Evolutionary conservation across 2,113 vertebrate genomes (phyloP).

Genomic region (Orcinus orca): DNA sequence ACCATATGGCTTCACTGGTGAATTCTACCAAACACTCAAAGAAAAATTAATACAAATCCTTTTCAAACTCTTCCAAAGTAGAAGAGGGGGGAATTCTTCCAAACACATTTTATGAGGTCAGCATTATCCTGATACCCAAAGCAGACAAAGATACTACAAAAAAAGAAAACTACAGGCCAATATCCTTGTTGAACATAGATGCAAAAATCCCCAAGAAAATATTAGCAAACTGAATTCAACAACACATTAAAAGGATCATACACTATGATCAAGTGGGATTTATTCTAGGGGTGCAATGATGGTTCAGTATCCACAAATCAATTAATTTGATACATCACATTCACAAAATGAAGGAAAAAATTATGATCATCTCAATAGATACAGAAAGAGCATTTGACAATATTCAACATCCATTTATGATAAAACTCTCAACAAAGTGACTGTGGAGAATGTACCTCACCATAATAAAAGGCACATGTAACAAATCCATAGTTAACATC

Average conservation of each 20-base stretch:
- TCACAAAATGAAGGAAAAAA: not conserved
- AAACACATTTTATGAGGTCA: not conserved
- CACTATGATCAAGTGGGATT: not conserved
- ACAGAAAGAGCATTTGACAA: not conserved
- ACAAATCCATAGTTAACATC: not conserved
- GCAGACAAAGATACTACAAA: not conserved
- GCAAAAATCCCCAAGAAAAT: not conserved
- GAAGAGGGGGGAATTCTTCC: not conserved
- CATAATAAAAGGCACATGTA: not conserved
- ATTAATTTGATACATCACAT: not conserved
- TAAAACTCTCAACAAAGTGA: not conserved
- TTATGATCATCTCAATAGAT: not conserved
- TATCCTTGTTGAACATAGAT: not conserved
- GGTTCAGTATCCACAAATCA: not conserved
- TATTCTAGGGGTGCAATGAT: not conserved
- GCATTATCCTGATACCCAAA: not conserved
- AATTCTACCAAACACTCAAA: not conserved
- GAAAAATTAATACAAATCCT: not conserved
- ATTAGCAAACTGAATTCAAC: not conserved
- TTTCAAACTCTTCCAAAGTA: not conserved
- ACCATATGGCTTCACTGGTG: not conserved
- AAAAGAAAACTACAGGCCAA: not conserved
- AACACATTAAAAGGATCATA: not conserved
- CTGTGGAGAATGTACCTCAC: not conserved
- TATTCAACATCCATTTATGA: not conserved